Percentiles rank a stretch among this genome's conserved stretches.
phyloP scores from a whole-genome alignment of 2,797 vertebrate species.

The Catamblyrhynchus diadema region DNA sequence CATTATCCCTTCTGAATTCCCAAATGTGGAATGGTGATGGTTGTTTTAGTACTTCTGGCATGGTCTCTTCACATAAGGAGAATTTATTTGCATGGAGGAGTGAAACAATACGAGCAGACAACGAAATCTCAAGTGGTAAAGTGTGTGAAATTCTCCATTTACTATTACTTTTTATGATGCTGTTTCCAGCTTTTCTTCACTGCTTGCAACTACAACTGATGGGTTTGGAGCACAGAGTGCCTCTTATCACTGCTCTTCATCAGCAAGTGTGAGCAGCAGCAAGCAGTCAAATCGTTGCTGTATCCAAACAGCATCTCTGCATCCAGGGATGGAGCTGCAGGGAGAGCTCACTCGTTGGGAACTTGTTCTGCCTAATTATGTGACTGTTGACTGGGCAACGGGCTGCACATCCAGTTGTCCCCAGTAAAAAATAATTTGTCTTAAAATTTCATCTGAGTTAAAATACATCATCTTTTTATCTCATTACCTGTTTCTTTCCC shows the following conservation, averaged over 20 bases:
- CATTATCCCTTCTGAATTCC: background rate
- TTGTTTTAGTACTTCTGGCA: background rate
- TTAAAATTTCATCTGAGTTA: background rate
- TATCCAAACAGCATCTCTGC: background rate
- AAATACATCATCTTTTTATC: background rate
- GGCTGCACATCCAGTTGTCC: background rate
- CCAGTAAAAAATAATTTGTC: background rate
- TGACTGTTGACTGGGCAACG: background rate
- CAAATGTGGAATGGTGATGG: background rate
- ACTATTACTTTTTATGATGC: background rate
- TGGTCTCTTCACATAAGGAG: background rate
- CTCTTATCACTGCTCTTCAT: background rate
- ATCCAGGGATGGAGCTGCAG: background rate
- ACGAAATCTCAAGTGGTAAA: conserved; percentile 19
- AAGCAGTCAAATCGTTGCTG: background rate
- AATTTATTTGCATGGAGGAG: conserved; percentile 8
- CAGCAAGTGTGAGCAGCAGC: conserved; percentile 4
- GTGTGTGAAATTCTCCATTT: conserved; percentile 16
- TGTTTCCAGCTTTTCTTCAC: conserved; percentile 17
- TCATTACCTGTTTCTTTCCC: background rate
- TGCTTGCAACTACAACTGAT: background rate
- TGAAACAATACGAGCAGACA: background rate
- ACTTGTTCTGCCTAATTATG: background rate
- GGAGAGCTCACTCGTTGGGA: background rate
- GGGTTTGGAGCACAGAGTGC: background rate